Evolutionary conservation across 2,888 invertebrate species (phyloP), one percentile per base, ranked within the genome.

Genomic region (Drosophila neonasuta): DNA sequence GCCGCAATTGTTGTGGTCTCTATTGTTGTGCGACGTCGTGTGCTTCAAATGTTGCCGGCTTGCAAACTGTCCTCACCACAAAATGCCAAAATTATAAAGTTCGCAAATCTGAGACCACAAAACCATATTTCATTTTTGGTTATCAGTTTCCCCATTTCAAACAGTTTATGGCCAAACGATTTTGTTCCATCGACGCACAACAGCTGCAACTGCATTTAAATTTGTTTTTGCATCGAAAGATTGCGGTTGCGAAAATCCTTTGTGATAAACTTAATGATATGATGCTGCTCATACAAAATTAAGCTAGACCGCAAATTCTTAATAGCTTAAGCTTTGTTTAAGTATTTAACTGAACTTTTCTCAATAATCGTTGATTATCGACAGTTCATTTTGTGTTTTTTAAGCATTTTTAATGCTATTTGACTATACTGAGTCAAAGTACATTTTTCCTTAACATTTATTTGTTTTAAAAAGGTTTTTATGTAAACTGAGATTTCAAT

Each of bases 1-100:
- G 69, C 77, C 80, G 59, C 85, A 80, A 80, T 81, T 76, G 76
- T 62, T 81, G 73, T 74, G 79, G 80, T 76, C 46, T 61, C 72
- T 30, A 51, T 42, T 66, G 56, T 52, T 68, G 71, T 49, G 46
- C 54, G 52, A 36, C 50, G 30, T 13, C 42, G 42, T 51, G 34
- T 48, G 55, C 44, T 46, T 48, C 42, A 41, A 36, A 41, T 32
- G 66, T 32, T 51, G 51, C 71, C 66, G 42, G 62, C 57, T 54
- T 62, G 63, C 65, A 60, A 69, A 57, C 74, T 56, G 24, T 46
- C 6, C 48, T 55, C 11, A 51, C 73, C 69, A 11, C 77, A 79
- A 67, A 79, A 67, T 57, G 34, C 52, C 34, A 68, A 61, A 68
- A 78, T 80, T 71, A 78, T 80, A 74, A 78, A 71, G 73, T 68